Evolutionary conservation across 2,888 invertebrate genomes (phyloP).

Genomic region (Ceriagrion tenellum): DNA sequence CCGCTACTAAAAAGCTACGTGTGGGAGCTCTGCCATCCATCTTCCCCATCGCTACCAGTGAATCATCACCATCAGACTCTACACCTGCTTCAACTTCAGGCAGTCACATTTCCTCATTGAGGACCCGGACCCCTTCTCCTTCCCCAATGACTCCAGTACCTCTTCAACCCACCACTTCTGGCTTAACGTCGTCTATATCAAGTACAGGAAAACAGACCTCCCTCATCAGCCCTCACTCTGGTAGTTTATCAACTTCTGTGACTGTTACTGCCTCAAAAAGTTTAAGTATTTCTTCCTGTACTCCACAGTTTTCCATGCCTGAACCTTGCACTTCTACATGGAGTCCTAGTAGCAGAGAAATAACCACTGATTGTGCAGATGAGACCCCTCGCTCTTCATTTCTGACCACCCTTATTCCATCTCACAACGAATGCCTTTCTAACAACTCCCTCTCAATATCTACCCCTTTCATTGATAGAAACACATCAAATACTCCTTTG

Average conservation of each 20-base stretch:
- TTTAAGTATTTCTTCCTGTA: background rate
- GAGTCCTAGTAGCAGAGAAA: background rate
- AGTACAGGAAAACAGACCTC: background rate
- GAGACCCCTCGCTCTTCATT: conserved; percentile 1
- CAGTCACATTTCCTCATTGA: background rate
- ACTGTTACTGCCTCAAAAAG: background rate
- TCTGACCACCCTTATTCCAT: background rate
- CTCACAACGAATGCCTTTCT: background rate
- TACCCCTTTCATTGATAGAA: background rate
- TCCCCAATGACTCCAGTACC: background rate
- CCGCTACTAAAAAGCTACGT: background rate
- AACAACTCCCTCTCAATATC: background rate
- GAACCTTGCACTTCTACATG: background rate
- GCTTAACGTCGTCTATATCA: background rate
- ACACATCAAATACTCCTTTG: background rate
- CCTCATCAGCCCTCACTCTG: background rate
- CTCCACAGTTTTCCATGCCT: conserved; percentile 2
- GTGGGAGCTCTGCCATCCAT: background rate
- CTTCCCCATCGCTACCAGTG: background rate
- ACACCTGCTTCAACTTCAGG: background rate
- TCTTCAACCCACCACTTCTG: background rate
- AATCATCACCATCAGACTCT: background rate
- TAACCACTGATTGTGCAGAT: background rate
- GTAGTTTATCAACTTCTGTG: background rate
- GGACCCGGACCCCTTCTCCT: background rate